Conservation (phyloP, 2,113 vertebrate genomes). For the Rafetus swinhoei region DNA sequence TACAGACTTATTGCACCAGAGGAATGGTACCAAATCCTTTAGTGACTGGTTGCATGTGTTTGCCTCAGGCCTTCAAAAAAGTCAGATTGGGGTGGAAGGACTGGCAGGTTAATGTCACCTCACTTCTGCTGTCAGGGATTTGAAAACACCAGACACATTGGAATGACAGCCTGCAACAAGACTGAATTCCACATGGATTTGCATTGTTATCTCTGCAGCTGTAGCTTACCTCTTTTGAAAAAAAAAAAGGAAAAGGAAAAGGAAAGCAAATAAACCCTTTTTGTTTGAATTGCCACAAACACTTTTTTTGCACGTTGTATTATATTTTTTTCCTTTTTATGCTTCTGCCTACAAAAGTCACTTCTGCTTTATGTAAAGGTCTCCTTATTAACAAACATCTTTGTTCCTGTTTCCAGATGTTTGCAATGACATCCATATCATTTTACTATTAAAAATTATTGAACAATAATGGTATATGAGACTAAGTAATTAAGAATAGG, state of each 20-base stretch:
- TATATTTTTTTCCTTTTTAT: not conserved
- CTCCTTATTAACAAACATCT: constrained; percentile 28
- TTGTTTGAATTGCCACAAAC: not conserved
- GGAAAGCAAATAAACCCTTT: not conserved
- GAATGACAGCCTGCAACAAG: constrained; percentile 72
- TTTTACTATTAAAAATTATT: constrained; percentile 45
- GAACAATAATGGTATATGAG: constrained; percentile 12
- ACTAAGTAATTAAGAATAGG: constrained; percentile 52
- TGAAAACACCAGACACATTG: constrained; percentile 73
- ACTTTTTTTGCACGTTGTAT: not conserved
- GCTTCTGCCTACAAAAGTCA: constrained; percentile 16
- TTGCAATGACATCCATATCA: constrained; percentile 31
- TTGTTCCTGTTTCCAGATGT: constrained; percentile 39
- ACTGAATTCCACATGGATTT: not conserved
- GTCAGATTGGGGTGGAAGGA: constrained; percentile 70
- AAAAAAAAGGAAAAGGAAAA: not conserved
- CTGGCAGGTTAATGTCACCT: constrained; percentile 74
- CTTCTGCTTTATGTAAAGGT: constrained; percentile 13
- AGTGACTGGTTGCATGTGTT: constrained; percentile 77
- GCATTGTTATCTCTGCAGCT: not conserved
- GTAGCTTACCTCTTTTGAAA: not conserved
- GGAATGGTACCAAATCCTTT: constrained; percentile 73
- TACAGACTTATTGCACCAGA: constrained; percentile 73
- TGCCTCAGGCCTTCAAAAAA: constrained; percentile 79
- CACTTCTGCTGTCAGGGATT: constrained; percentile 66